phyloP scores from a whole-genome alignment of 2,888 invertebrate species.

The Platycnemis pennipes region DNA sequence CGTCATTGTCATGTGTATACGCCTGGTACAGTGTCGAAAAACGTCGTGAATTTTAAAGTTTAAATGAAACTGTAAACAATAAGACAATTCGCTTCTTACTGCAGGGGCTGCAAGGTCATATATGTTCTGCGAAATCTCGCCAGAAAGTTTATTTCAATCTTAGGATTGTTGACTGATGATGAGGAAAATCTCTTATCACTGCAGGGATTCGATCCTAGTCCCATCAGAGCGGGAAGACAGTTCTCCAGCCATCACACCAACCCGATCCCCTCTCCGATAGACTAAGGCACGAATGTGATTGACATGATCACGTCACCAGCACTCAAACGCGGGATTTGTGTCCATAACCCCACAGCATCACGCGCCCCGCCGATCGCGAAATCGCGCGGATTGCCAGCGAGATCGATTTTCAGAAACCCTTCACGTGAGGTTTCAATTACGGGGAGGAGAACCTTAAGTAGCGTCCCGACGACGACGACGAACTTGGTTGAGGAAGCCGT shows the following conservation, averaged over 20 bases:
- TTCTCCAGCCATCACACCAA: not conserved
- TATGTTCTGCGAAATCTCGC: no score
- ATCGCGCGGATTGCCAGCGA: not conserved
- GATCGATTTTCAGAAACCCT: not conserved
- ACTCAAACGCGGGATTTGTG: not conserved
- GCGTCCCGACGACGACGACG: slow-evolving; percentile 7
- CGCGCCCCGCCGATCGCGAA: not conserved
- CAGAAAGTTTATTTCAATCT: no score
- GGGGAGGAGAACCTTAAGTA: not conserved
- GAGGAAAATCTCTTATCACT: no score
- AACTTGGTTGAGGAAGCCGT: not conserved
- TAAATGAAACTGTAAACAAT: no score
- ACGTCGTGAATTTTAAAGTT: no score
- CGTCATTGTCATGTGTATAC: no score
- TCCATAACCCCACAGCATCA: not conserved
- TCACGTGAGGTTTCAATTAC: not conserved
- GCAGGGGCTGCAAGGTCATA: no score
- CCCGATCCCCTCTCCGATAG: not conserved
- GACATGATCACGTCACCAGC: not conserved
- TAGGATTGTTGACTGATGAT: no score
- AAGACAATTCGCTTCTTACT: no score
- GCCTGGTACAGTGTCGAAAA: no score
- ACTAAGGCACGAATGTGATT: not conserved
- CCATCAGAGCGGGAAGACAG: no score
- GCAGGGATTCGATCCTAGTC: no score